Evolutionary conservation across 2,113 vertebrate genomes (phyloP), one percentile per base, ranked within the genome.

Genomic region (Prochilodus magdalenae): DNA sequence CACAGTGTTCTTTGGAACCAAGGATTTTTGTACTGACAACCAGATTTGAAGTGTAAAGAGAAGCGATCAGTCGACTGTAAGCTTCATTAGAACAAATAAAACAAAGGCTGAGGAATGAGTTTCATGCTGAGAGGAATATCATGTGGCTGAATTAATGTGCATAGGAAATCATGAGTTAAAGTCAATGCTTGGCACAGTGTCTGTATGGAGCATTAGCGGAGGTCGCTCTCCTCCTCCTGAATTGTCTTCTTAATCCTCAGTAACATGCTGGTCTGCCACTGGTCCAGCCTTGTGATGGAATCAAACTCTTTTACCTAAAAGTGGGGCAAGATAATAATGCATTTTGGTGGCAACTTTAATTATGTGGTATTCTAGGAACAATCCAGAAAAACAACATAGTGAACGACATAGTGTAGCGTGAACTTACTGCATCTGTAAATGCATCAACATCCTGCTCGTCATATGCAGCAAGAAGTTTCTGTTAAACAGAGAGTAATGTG

Each of bases 251-350:
- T 95, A 86, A 95, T 91, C 27, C 94, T 91, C 0, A 95, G 89
- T 24, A 96, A 89, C 94, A 95, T 94, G 44, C 94, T 93, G 80
- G 94, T 96, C 53, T 95, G 90, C 94, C 94, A 96, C 87, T 95
- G 94, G 88, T 96, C 95, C 89, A 95, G 84, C 66, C 93, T 84
- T 0, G 93, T 94, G 89, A 96, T 95, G 12, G 94, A 89, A 53
- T 95, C 94, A 0, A 93, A 95, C 44, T 96, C 95, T 85, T 94
- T 95, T 55, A 95, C 93, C 95, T 95, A 85, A 0, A 33, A 69
- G n/a, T 27, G 13, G 69, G 7, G 65, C 47, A 71, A 77, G 24
- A 78, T 1, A 29, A 24, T 26, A 24, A 14, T 30, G 36, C 36
- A 66, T 33, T 66, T 10, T 44, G 40, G 40, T 44, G 1, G 8